Conservation (phyloP, 2,888 invertebrate genomes). For the Drosophila testacea region DNA sequence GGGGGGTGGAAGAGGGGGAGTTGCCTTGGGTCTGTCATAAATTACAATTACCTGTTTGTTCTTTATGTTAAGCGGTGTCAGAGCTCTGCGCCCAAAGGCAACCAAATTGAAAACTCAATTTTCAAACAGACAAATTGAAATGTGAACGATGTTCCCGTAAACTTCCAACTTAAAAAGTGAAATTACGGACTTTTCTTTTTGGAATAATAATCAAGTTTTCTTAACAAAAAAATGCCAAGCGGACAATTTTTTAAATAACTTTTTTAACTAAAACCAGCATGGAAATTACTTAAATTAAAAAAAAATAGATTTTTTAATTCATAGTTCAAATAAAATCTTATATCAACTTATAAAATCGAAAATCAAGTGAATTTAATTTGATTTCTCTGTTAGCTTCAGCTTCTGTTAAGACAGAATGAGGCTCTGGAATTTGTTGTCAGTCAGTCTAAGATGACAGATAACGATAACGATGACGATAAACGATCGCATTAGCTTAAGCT, state of each 20-base stretch:
- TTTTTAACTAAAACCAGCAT: no score
- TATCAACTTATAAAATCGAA: no score
- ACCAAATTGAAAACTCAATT: slow-evolving; percentile 44
- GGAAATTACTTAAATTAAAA: no score
- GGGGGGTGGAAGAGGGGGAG: background rate
- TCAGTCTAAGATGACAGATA: slow-evolving; percentile 1
- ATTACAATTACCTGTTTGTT: slow-evolving; percentile 59
- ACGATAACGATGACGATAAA: background rate
- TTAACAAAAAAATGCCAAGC: no score
- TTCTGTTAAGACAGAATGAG: no score
- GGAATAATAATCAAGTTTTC: no score
- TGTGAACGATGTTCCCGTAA: slow-evolving; percentile 1
- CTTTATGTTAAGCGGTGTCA: slow-evolving; percentile 35
- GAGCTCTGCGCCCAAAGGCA: slow-evolving; percentile 17
- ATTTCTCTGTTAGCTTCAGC: no score
- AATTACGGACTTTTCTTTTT: background rate
- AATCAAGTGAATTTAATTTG: no score
- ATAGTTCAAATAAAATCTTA: no score
- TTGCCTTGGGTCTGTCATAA: slow-evolving; percentile 44
- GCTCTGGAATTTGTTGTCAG: no score
- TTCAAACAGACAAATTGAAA: slow-evolving; percentile 11
- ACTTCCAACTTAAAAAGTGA: background rate
- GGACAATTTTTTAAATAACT: no score
- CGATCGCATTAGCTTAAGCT: slow-evolving; percentile 3
- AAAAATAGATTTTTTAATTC: no score